Evolutionary conservation across 92 coral and sea anemone genomes (phyloP).

Genomic region (Heteractis magnifica): DNA sequence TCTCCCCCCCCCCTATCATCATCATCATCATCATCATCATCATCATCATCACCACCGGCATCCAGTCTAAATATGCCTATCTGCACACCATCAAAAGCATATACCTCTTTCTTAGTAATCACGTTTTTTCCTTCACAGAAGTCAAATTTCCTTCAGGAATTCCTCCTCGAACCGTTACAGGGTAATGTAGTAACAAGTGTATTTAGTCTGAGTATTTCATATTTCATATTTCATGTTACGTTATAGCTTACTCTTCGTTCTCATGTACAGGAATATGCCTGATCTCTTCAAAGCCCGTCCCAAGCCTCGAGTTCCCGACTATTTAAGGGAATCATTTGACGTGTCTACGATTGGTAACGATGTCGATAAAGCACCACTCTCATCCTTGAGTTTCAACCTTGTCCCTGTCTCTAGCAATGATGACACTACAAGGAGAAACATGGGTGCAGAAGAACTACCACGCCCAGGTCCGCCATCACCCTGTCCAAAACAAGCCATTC

Average conservation of each 20-base stretch:
- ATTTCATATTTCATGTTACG: background rate
- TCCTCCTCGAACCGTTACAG: background rate
- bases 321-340: constrained; percentile 90
- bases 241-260: background rate
- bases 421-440: background rate
- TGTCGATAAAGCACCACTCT: constrained; percentile 10
- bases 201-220: background rate
- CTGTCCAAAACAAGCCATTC: background rate
- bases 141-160: background rate
- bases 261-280: constrained; percentile 40
- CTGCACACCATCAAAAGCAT: background rate
- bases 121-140: background rate
- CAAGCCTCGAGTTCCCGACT: constrained; percentile 88
- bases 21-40: background rate
- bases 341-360: constrained; percentile 49
- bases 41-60: background rate
- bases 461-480: constrained; percentile 40
- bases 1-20: background rate
- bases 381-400: constrained; percentile 7
- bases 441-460: constrained; percentile 48
- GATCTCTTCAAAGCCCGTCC: constrained; percentile 73
- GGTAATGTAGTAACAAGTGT: background rate
- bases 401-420: background rate
- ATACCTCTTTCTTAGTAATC: background rate
- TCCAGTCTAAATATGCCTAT: no score